A percentile compares a stretch with the other conserved stretches of the same genome.
These are phyloP conservation scores for Eospalax fontanierii DNA, from an alignment of 2,797 vertebrate species.

Conservation along the genomic window DNA sequence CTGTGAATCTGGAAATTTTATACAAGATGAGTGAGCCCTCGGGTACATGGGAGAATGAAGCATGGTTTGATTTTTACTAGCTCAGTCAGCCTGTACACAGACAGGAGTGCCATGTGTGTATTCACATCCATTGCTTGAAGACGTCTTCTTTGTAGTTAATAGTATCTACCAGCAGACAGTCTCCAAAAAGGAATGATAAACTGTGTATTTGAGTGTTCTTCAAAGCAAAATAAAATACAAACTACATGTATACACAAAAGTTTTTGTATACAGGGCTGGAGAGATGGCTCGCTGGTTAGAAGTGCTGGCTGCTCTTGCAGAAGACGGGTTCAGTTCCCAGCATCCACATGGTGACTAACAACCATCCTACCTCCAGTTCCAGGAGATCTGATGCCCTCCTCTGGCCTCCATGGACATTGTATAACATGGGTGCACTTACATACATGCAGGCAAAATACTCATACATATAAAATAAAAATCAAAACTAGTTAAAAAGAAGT, in stretches of 20 bases:
- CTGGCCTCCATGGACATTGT: too few species aligned
- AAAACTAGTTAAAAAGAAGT: too few species aligned
- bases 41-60: neutral
- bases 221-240: conserved; percentile 15
- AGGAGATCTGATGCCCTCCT: too few species aligned
- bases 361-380: too few species aligned
- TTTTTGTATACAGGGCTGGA: neutral
- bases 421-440: too few species aligned
- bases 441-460: too few species aligned
- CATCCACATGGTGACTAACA: neutral
- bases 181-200: conserved; percentile 34
- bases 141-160: neutral
- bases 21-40: conserved; percentile 1
- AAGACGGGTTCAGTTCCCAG: neutral
- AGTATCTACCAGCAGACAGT: neutral
- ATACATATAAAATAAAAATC: too few species aligned
- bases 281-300: neutral
- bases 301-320: neutral
- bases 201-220: neutral
- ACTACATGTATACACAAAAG: neutral
- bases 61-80: neutral
- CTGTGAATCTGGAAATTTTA: neutral
- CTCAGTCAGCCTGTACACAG: neutral
- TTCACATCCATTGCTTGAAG: conserved; percentile 31
- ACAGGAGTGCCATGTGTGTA: neutral